phyloP scores from a whole-genome alignment of 2,113 vertebrate genomes.

The Datnioides undecimradiatus region DNA sequence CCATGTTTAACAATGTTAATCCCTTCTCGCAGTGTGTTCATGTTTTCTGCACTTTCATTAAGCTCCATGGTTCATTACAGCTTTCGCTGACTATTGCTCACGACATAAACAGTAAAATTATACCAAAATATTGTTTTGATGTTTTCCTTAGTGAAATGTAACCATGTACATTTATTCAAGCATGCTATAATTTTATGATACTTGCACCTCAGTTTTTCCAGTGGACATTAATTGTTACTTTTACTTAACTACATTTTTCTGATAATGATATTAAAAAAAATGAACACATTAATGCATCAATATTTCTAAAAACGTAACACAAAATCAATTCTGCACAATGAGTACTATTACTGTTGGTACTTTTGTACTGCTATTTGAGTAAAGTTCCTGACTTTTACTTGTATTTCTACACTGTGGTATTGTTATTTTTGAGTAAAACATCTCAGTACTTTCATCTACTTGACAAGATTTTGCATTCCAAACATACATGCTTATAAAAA shows the following conservation, averaged over 20 bases:
- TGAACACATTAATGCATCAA: too few relatives aligned
- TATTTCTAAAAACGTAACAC: too few relatives aligned
- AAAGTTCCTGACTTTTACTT: too few relatives aligned
- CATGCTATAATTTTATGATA: not conserved
- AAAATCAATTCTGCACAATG: too few relatives aligned
- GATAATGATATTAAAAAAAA: too few relatives aligned
- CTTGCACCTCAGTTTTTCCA: not conserved
- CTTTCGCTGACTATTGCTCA: not conserved
- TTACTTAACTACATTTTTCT: not conserved
- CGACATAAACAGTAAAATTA: not conserved
- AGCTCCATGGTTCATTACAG: not conserved
- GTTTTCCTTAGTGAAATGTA: too few relatives aligned
- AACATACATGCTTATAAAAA: not conserved
- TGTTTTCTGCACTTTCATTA: not conserved
- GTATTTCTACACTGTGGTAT: too few relatives aligned
- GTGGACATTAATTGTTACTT: too few relatives aligned
- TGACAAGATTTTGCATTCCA: not conserved
- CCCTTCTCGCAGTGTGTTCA: not conserved
- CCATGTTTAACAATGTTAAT: not conserved
- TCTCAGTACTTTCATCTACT: not conserved
- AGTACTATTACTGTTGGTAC: too few relatives aligned
- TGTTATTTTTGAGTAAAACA: too few relatives aligned
- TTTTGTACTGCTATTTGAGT: too few relatives aligned
- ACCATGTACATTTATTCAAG: too few relatives aligned
- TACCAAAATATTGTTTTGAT: not conserved